Base-by-base conservation (phyloP, 2,888 invertebrate genomes). In the Melieria crassipennis region DNA sequence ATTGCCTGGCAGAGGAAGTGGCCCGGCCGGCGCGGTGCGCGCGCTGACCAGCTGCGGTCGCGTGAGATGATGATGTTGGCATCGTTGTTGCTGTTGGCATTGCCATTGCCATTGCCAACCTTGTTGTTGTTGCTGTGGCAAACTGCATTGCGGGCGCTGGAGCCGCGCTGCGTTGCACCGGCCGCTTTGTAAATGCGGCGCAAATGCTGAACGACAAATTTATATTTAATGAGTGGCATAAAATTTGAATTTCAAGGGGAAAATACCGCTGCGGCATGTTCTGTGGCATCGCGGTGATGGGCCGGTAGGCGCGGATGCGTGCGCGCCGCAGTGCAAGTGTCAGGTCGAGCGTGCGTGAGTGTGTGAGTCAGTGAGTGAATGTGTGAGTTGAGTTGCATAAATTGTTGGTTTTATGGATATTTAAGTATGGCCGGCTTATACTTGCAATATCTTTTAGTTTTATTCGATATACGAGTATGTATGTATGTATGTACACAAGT, bases 201-300 rank as follows among this genome's bases (percentile, higher is more conserved):
- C 67, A 75, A 75, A 75, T 76, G 78, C 77, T 77, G 76, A 78
- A 79, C 80, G 81, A 86, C 86, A 86, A 86, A 86, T 86, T 86
- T 86, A 86, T 86, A 86, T 86, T 85, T 86, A 86, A 86, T 85
- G 86, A 85, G 86, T 82, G 81, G 84, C 84, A 86, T 86, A 86
- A 86, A 86, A 85, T 85, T 86, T 86, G 82, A 86, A 85, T 85
- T 85, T 85, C 84, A 85, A 85, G 79, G 81, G 80, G 83, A 84
- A 80, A 77, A 79, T 65, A 75, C 80, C 80, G 84, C 69, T 69
- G 72, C 73, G 74, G 74, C 75, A 76, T 74, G 76, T 75, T 76
- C 60, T 62, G 56, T 47, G 55, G 11, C 63, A 69, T 55, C 55
- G 6, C 47, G 50, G 61, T 61, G 50, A 45, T 65, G 52, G 30